Conservation (phyloP, 2,113 vertebrate genomes). For the Grallaria varia region DNA sequence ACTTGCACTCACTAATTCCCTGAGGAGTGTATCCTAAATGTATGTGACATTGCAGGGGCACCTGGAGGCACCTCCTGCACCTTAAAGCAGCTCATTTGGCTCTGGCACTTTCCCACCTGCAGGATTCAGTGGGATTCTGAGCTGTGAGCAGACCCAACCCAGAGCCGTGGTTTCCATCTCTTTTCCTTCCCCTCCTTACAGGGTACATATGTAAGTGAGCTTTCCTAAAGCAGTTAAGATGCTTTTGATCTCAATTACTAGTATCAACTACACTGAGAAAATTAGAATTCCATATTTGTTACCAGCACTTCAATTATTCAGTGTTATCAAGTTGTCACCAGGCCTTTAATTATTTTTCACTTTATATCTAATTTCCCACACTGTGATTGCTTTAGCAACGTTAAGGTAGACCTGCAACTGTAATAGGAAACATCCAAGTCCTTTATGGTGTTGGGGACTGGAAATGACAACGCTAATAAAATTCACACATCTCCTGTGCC, state of each 20-base stretch:
- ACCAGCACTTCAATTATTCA: slow-evolving; percentile 22
- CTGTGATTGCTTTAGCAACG: background rate
- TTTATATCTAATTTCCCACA: slow-evolving; percentile 40
- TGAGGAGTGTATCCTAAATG: background rate
- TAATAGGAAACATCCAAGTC: background rate
- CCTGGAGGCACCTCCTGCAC: background rate
- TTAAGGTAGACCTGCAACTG: slow-evolving; percentile 17
- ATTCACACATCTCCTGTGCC: background rate
- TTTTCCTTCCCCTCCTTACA: background rate
- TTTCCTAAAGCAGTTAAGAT: background rate
- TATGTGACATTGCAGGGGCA: background rate
- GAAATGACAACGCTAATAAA: slow-evolving; percentile 44
- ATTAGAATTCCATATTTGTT: slow-evolving; percentile 46
- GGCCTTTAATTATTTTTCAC: slow-evolving; percentile 58
- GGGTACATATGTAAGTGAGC: background rate
- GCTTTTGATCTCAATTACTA: slow-evolving; percentile 8
- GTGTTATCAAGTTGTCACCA: slow-evolving; percentile 33
- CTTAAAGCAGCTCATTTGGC: rapidly evolving
- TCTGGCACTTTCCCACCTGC: background rate
- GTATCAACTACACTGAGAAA: background rate
- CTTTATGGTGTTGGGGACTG: slow-evolving; percentile 10
- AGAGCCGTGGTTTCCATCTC: background rate
- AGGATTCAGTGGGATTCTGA: background rate
- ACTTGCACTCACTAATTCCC: background rate
- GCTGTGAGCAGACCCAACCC: background rate